Base-by-base conservation (phyloP, 2,113 vertebrate genomes). In the Nerophis ophidion region DNA sequence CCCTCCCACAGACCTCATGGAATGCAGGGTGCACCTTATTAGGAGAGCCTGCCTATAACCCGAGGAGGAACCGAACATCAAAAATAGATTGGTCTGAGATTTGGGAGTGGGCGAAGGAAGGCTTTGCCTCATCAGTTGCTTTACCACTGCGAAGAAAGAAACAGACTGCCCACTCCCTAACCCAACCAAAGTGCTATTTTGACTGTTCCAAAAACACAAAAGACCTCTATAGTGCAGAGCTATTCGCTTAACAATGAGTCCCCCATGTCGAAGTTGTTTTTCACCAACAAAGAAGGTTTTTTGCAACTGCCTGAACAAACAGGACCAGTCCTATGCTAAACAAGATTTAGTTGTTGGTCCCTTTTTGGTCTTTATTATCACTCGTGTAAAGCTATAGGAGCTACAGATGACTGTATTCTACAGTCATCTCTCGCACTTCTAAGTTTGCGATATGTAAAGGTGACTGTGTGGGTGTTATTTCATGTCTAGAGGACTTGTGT, bases 81-180 rank as follows among this genome's bases (percentile, higher is more conserved):
- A 89, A 91, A 87, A 89, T 87, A 89, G 73, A 91, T 89, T 80
- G 70, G 78, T 77, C 74, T 61, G 75, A 81, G 83, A 78, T 61
- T 75, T 72, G 61, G 62, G 68, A 75, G 76, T 53, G 48, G 65
- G 70, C 19, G 36, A 59, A 12, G 54, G 35, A n/a, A 42, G 71
- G 73, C 71, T 66, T 73, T 69, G 63, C 63, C 74, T 59, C 38
- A 60, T 65, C 68, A 76, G 66, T 54, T 60, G 59, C 70, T 75
- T 73, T 71, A 81, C 51, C 36, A 42, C 42, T 11, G 40, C 69
- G 80, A 80, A 79, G 72, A 26, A 65, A 70, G 70, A 77, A 63
- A 51, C 61, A 56, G 45, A 61, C 61, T 66, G 7, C 78, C 81
- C 71, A 76, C 75, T 52, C 58, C 48, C 76, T 51, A 48, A 65